Evolutionary conservation across 2,113 vertebrate species (phyloP).

Genomic region (Crotalus viridis): DNA sequence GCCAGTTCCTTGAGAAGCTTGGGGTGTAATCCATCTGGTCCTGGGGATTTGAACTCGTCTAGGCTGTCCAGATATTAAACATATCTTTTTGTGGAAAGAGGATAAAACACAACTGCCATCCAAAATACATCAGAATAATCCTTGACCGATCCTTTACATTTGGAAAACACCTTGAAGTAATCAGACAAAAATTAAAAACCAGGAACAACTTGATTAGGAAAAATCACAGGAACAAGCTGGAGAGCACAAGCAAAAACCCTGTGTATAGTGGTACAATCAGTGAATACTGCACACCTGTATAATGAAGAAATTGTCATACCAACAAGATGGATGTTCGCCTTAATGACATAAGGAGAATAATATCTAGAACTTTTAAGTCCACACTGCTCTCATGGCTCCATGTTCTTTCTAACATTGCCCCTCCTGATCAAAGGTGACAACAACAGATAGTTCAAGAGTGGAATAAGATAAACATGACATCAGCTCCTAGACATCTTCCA

Average conservation of each 20-base stretch:
- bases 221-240: neutral
- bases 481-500: neutral
- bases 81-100: neutral
- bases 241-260: neutral
- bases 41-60: too few species aligned
- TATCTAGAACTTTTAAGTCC: too few species aligned
- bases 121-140: neutral
- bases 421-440: too few species aligned
- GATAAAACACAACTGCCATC: neutral
- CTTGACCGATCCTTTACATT: neutral
- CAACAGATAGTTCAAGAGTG: too few species aligned
- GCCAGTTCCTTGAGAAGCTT: too few species aligned
- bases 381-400: too few species aligned
- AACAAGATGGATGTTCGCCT: neutral
- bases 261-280: neutral
- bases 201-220: neutral
- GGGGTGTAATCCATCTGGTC: too few species aligned
- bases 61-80: neutral
- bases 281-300: neutral
- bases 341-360: neutral
- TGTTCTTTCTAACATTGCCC: too few species aligned
- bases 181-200: neutral
- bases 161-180: neutral
- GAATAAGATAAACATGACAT: too few species aligned
- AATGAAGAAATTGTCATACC: neutral